Evolutionary conservation across 2,888 invertebrate genomes (phyloP).

Genomic region (Coenonympha glycerion): DNA sequence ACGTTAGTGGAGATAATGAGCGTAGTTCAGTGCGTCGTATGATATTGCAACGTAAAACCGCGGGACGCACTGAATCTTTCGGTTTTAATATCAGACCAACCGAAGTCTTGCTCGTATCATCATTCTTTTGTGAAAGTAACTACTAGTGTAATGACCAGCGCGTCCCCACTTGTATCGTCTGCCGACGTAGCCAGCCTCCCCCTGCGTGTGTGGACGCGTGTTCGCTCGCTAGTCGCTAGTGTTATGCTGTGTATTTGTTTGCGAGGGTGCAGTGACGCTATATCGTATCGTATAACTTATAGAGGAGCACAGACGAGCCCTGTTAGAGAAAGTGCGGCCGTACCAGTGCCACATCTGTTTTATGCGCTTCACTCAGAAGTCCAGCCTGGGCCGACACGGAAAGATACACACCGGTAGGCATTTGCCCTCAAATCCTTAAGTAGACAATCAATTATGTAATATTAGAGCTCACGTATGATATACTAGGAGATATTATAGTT

Average conservation of each 20-base stretch:
- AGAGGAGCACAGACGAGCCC: conserved; percentile 78
- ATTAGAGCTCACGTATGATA: conserved; percentile 62
- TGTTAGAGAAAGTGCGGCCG: conserved; percentile 78
- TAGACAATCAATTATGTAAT: conserved; percentile 64
- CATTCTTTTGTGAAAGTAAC: no score
- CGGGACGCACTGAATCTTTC: no score
- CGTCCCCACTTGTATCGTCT: neutral
- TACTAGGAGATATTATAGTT: conserved; percentile 58
- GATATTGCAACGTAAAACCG: no score
- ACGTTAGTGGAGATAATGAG: no score
- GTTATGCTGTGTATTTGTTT: conserved; percentile 46
- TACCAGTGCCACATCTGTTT: conserved; percentile 84
- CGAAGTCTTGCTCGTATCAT: no score
- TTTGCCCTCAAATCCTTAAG: conserved; percentile 74
- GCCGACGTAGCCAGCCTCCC: conserved; percentile 59
- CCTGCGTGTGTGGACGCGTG: conserved; percentile 60
- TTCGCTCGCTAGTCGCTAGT: conserved; percentile 52
- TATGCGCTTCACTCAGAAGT: conserved; percentile 84
- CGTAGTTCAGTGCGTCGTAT: no score
- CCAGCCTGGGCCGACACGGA: conserved; percentile 83
- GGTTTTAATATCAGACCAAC: no score
- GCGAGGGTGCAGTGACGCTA: conserved; percentile 64
- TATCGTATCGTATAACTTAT: conserved; percentile 74
- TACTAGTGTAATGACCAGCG: no score
- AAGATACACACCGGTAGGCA: conserved; percentile 81